These are phyloP conservation scores for Otis tarda DNA, from an alignment of 2,113 vertebrate species.

Conservation along the genomic window DNA sequence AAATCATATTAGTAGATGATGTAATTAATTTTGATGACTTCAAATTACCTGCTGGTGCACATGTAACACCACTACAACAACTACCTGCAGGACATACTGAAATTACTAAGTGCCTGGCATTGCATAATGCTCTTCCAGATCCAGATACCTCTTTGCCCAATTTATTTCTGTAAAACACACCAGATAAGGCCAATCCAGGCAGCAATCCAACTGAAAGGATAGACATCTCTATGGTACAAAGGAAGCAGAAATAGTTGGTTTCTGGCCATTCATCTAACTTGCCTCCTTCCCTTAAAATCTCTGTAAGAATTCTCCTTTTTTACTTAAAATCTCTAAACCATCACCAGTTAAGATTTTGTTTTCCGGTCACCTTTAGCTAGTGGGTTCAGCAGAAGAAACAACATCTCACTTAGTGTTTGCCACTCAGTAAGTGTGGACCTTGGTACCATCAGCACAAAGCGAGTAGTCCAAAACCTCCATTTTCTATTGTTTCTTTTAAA, in stretches of 20 bases:
- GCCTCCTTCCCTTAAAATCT: background rate
- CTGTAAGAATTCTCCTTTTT: background rate
- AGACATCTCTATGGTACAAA: background rate
- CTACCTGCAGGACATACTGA: background rate
- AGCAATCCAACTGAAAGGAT: background rate
- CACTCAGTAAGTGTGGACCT: background rate
- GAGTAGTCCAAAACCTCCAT: background rate
- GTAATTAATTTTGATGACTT: background rate
- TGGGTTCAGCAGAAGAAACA: background rate
- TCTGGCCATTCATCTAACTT: background rate
- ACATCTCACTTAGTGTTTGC: background rate
- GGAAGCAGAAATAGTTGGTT: background rate
- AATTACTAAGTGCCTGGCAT: background rate
- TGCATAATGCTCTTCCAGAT: background rate
- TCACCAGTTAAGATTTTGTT: background rate
- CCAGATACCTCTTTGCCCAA: background rate
- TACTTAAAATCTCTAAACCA: background rate
- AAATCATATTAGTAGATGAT: background rate
- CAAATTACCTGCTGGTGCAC: background rate
- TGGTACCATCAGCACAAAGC: background rate
- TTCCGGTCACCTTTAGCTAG: background rate
- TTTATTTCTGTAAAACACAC: background rate
- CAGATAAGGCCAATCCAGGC: background rate
- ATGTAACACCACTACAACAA: background rate
- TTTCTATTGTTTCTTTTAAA: background rate